Percentiles rank a stretch among this genome's conserved stretches.
These are phyloP conservation scores for Steinernema hermaphroditum DNA, from an alignment of 2,888 invertebrate species.

Conservation along the genomic window DNA sequence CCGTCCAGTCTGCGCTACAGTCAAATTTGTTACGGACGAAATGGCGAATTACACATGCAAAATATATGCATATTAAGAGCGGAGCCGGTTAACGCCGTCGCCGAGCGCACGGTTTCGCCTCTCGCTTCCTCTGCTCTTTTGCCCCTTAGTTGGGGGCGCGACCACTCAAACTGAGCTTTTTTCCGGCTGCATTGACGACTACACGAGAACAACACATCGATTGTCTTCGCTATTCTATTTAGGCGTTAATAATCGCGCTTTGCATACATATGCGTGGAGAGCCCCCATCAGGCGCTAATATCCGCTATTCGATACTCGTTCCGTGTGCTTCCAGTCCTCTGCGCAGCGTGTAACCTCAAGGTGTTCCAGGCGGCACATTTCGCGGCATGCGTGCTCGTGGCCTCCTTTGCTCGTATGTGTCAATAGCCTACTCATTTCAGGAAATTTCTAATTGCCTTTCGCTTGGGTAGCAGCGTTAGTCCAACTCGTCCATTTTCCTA, in stretches of 20 bases:
- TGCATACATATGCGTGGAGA: neutral
- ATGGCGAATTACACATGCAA: conserved; percentile 18
- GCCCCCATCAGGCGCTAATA: conserved; percentile 6
- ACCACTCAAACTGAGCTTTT: conserved; percentile 25
- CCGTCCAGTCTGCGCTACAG: neutral
- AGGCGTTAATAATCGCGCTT: conserved; percentile 30
- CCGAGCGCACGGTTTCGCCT: neutral
- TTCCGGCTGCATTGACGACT: conserved; percentile 9
- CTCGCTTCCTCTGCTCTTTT: conserved; percentile 3
- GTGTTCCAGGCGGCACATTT: neutral
- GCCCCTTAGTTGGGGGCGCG: conserved; percentile 23
- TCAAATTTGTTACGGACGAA: conserved; percentile 15
- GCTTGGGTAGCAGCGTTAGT: conserved; percentile 27
- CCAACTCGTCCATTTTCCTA: neutral
- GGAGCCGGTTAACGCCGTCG: neutral
- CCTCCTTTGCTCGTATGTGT: neutral
- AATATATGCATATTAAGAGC: conserved; percentile 24
- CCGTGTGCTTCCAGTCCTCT: neutral
- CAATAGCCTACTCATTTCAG: neutral
- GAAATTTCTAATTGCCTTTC: neutral
- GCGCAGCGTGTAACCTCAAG: neutral
- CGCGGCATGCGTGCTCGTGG: neutral
- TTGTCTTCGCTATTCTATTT: conserved; percentile 13
- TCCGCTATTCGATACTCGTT: neutral
- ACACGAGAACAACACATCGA: conserved; percentile 22